Evolutionary conservation across 2,888 invertebrate genomes (phyloP).

Genomic region (Eupithecia tripunctaria): DNA sequence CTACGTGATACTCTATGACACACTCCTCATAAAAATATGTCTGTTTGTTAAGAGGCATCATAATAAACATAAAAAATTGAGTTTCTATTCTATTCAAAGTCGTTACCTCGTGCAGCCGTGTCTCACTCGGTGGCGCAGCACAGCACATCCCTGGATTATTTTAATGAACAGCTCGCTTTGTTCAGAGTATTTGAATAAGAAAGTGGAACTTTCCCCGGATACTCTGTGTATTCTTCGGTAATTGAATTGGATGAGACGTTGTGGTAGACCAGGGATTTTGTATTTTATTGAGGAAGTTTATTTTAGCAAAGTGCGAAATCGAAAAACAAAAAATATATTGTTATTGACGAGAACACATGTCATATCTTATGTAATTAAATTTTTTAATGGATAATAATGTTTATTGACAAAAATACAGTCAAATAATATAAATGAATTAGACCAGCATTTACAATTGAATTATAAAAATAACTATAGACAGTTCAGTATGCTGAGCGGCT

Average conservation of each 20-base stretch:
- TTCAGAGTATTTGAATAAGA: constrained; percentile 80
- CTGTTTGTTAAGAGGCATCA: not conserved
- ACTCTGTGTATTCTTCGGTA: constrained; percentile 71
- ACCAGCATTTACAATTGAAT: too few species aligned
- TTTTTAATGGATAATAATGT: too few species aligned
- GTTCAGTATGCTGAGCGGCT: too few species aligned
- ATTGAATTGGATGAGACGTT: constrained; percentile 70
- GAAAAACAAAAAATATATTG: too few species aligned
- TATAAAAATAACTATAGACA: too few species aligned
- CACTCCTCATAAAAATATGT: too few species aligned
- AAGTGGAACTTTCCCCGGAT: constrained; percentile 69
- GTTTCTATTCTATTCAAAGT: constrained; percentile 9
- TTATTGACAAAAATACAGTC: too few species aligned
- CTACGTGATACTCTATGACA: too few species aligned
- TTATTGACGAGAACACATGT: too few species aligned
- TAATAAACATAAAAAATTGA: not conserved
- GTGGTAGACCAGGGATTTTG: not conserved
- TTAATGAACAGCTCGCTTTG: constrained; percentile 78
- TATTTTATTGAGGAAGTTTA: not conserved
- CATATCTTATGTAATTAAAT: too few species aligned
- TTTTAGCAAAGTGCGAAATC: too few species aligned
- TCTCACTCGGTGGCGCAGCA: constrained; percentile 19
- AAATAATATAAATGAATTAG: too few species aligned
- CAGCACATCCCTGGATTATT: constrained; percentile 61
- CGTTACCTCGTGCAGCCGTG: not conserved